These are phyloP conservation scores for Steromphala cineraria DNA, from an alignment of 2,888 invertebrate species.

Conservation along the genomic window DNA sequence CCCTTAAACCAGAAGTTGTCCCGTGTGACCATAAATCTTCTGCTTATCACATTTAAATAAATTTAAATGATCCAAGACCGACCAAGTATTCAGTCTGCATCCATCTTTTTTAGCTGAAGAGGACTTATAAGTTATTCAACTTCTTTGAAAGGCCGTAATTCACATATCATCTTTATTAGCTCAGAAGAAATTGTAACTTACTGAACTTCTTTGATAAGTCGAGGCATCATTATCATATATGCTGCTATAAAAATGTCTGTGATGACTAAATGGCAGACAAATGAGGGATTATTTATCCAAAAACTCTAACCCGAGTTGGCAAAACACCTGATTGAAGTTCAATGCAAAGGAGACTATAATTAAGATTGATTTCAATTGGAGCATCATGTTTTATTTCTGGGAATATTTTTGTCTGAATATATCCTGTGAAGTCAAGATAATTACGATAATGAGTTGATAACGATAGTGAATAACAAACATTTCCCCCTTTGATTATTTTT, in stretches of 20 bases:
- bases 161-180: too few species aligned
- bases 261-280: neutral
- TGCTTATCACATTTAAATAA: too few species aligned
- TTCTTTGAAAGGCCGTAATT: too few species aligned
- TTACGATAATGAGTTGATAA: constrained; percentile 7
- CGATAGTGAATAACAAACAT: neutral
- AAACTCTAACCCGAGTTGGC: neutral
- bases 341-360: neutral
- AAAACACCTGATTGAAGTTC: neutral
- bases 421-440: neutral
- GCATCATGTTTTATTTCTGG: neutral
- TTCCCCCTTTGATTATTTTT: neutral
- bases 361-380: neutral
- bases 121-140: too few species aligned
- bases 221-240: neutral
- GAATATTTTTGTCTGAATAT: neutral
- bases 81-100: too few species aligned
- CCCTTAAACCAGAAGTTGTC: too few species aligned
- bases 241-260: neutral
- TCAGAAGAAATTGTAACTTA: too few species aligned
- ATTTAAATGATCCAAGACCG: too few species aligned
- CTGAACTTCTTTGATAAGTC: neutral
- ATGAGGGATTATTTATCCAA: constrained; percentile 3
- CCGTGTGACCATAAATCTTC: too few species aligned
- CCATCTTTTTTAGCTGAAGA: too few species aligned